Base-by-base conservation (phyloP, 2,113 vertebrate species). In the Pterocles gutturalis region DNA sequence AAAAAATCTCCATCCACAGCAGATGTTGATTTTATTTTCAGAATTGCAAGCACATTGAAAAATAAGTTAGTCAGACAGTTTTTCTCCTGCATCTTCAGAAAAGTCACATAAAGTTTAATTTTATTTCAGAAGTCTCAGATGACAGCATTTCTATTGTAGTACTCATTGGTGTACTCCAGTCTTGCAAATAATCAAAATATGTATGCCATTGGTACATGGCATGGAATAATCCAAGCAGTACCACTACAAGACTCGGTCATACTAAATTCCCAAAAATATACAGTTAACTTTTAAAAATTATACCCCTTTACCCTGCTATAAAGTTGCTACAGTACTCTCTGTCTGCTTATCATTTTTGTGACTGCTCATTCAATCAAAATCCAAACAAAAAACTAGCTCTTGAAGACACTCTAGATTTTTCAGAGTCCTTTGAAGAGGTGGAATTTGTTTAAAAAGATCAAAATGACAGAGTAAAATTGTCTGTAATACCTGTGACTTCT, bases 391-490 rank as follows among this genome's bases (percentile, higher is more conserved):
- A 79, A 31, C 24, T 64, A 55, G 26, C 16, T 77, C 49, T 83
- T 79, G 51, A 91, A 31, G 49, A 79, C 19, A 51, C 49, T 83
- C 46, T 58, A 26, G 38, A 80, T 93, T 54, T 92, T 28, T 89
- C 65, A 70, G 49, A 90, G 48, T 55, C 61, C 48, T 91, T 84
- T 55, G 64, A 72, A 85, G 51, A 89, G 54, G 10, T 77, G 53
- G 18, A 49, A 83, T 89, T 90, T 91, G 58, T 83, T 70, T 79
- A 65, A 90, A 85, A 93, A 64, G 17, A 66, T 92, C 26, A 70
- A 90, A 95, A 95, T 88, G 65, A 62, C 36, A n/a, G 17, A 55
- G 49, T 45, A 55, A 51, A 75, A 69, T 70, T 11, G 2, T n/a
- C 43, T 88, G 38, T 46, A 41, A 15, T 82, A 75, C 26, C 45